Percentiles rank a stretch among this genome's conserved stretches.
These are phyloP conservation scores for Puma concolor DNA, from an alignment of 2,113 vertebrate genomes.

Conservation along the genomic window DNA sequence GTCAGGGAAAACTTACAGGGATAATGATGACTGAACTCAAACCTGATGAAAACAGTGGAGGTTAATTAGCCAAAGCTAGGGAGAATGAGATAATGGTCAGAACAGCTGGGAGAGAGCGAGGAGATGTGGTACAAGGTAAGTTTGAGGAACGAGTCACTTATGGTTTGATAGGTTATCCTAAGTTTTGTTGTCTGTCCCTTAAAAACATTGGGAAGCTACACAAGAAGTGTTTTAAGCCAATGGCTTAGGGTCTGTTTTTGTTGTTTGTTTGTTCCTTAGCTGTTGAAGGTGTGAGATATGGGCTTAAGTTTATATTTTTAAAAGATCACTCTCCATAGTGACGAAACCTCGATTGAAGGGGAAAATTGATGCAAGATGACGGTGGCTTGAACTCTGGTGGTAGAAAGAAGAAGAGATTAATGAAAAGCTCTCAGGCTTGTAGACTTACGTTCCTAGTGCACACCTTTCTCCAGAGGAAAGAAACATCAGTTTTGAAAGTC, in stretches of 20 bases:
- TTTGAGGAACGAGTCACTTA: neutral
- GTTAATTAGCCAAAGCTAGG: neutral
- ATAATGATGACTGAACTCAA: neutral
- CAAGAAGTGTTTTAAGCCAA: neutral
- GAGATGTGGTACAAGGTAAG: neutral
- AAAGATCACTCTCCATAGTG: neutral
- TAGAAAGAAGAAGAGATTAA: neutral
- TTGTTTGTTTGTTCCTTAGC: neutral
- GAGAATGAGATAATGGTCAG: neutral
- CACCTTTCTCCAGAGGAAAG: conserved; percentile 29
- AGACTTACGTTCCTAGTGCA: neutral
- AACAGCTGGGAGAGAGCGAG: neutral
- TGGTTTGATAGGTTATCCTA: neutral
- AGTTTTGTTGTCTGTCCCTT: neutral
- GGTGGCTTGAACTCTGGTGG: neutral
- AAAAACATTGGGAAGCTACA: neutral
- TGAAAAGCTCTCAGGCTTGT: neutral
- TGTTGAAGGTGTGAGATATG: neutral
- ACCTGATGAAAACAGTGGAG: neutral
- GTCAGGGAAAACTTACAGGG: neutral
- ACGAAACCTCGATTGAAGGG: neutral
- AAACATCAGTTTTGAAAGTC: conserved; percentile 51
- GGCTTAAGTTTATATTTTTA: neutral
- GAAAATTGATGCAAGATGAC: neutral
- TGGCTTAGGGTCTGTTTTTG: neutral